phyloP scores from a whole-genome alignment of 2,888 invertebrate genomes.

The Globia sparganii region DNA sequence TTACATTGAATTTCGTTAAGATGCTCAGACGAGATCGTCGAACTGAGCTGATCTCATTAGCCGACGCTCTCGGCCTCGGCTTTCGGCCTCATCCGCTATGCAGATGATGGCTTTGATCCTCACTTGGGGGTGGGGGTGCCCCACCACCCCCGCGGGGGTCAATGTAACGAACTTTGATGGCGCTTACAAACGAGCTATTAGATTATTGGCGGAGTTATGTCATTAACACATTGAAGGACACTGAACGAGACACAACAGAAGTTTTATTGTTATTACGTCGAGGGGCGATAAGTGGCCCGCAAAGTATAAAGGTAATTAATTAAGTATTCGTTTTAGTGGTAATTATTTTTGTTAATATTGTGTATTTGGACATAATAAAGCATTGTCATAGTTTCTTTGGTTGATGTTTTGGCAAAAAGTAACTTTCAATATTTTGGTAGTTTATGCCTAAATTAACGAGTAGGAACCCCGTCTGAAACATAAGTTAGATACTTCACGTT shows the following conservation, averaged over 20 bases:
- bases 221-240: conserved; percentile 6
- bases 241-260: no score
- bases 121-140: conserved; percentile 16
- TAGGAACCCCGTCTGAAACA: not conserved
- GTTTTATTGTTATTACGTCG: no score
- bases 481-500: conserved; percentile 1
- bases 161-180: conserved; percentile 68
- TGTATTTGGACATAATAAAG: not conserved
- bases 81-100: conserved; percentile 72
- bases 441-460: not conserved
- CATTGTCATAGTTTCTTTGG: not conserved
- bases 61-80: conserved; percentile 41
- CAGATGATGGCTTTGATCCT: conserved; percentile 71
- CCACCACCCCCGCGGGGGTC: conserved; percentile 26
- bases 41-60: conserved; percentile 71
- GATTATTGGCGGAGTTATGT: conserved; percentile 24
- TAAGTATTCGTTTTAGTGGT: conserved; percentile 14
- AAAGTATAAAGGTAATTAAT: conserved; percentile 30
- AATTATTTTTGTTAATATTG: conserved; percentile 13
- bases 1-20: conserved; percentile 21
- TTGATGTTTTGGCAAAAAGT: not conserved
- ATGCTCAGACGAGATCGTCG: conserved; percentile 60
- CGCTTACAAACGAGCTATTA: conserved; percentile 52
- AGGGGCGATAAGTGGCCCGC: no score
- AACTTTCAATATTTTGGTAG: not conserved